Conservation (phyloP, 2,113 vertebrate species). For the Saimiri boliviensis region DNA sequence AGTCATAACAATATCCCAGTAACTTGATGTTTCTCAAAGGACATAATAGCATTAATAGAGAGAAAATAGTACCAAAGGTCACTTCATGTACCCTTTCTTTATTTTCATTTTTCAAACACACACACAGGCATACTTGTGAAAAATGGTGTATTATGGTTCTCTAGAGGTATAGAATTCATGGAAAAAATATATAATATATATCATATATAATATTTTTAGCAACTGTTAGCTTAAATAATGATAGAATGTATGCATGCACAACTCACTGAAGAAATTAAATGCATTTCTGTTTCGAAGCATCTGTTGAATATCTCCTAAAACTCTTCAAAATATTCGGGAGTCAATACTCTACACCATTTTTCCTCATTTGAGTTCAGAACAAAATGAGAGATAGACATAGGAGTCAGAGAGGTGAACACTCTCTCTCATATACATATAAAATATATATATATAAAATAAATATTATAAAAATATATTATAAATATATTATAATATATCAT, state of each 20-base stretch:
- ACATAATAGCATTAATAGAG: background rate
- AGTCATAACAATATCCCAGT: background rate
- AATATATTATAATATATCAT: too few species aligned
- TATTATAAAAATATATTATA: too few species aligned
- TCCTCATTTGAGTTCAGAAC: background rate
- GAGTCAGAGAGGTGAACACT: background rate
- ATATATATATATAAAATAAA: too few species aligned
- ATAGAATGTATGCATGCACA: background rate
- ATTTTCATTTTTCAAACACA: background rate
- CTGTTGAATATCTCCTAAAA: slow-evolving; percentile 42
- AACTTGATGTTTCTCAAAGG: background rate
- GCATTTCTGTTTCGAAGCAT: background rate
- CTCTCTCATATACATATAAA: too few species aligned
- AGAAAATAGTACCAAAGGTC: background rate
- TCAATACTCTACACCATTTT: too few species aligned
- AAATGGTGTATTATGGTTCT: too few species aligned
- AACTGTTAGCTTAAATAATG: slow-evolving; percentile 60
- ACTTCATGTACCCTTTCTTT: background rate
- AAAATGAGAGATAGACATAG: background rate
- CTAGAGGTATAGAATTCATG: too few species aligned
- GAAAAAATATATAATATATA: too few species aligned
- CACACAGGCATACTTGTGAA: background rate
- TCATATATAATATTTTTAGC: background rate
- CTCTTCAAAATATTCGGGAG: background rate
- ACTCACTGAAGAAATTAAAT: background rate